Evolutionary conservation across 2,888 invertebrate genomes (phyloP).

Genomic region (Drosophila atroscutellata): DNA sequence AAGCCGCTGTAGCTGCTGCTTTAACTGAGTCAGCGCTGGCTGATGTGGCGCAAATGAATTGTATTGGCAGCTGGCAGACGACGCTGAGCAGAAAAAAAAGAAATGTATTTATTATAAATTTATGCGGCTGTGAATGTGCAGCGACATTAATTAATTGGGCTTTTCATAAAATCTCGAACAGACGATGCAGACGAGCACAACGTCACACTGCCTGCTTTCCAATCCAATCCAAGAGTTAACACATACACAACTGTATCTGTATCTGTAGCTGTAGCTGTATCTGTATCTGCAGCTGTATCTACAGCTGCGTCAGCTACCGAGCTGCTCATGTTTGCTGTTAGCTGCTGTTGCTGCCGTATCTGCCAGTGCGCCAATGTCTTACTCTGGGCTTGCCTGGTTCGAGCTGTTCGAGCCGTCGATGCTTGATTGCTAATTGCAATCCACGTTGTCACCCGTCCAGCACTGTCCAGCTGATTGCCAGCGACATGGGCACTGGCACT

Average conservation of each 20-base stretch:
- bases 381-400: constrained; percentile 31
- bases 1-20: constrained; percentile 6
- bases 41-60: constrained; percentile 77
- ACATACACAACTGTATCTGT: constrained; percentile 50
- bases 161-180: constrained; percentile 71
- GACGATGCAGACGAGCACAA: constrained; percentile 24
- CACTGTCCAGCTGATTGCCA: constrained; percentile 57
- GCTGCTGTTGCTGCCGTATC: constrained; percentile 10
- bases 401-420: constrained; percentile 48
- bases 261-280: constrained; percentile 20
- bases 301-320: constrained; percentile 57
- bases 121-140: constrained; percentile 53
- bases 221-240: constrained; percentile 38
- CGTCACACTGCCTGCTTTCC: constrained; percentile 42
- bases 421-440: constrained; percentile 79
- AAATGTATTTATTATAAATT: constrained; percentile 69
- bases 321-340: constrained; percentile 57
- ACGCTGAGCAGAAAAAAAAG: constrained; percentile 18
- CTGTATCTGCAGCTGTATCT: constrained; percentile 41
- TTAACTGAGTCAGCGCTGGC: constrained; percentile 28
- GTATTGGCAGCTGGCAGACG: constrained; percentile 74
- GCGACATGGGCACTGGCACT: constrained; percentile 41
- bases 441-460: constrained; percentile 48
- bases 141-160: constrained; percentile 74
- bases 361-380: constrained; percentile 57